These are phyloP conservation scores for Bothrops alternatus DNA, from an alignment of 2,797 vertebrate species.

Conservation along the genomic window DNA sequence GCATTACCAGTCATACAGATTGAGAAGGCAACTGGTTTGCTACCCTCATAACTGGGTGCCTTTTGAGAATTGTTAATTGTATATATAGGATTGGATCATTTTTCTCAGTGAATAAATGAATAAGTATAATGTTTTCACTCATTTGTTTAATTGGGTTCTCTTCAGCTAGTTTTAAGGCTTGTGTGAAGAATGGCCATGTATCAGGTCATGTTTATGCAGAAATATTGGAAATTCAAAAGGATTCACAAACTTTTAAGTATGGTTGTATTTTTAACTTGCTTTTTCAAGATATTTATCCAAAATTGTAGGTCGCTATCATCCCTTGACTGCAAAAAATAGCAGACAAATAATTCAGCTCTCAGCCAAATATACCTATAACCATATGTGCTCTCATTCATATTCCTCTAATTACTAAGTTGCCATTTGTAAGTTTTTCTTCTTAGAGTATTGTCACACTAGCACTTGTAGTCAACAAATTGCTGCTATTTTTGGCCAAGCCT, in stretches of 20 bases:
- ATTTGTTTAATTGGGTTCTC: background rate
- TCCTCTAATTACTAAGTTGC: background rate
- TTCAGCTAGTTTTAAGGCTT: background rate
- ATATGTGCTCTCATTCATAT: background rate
- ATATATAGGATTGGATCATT: background rate
- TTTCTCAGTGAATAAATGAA: background rate
- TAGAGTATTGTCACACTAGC: background rate
- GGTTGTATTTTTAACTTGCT: background rate
- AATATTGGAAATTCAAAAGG: background rate
- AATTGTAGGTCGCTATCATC: background rate
- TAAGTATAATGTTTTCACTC: background rate
- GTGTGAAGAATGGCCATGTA: background rate
- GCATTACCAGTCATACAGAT: background rate
- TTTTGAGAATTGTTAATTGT: background rate
- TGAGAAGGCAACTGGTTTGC: background rate
- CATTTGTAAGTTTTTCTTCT: background rate
- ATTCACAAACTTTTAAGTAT: background rate
- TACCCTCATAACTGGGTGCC: background rate
- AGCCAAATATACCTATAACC: background rate
- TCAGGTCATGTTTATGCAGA: background rate
- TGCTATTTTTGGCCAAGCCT: background rate
- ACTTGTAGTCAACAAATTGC: background rate
- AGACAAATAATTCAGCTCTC: background rate
- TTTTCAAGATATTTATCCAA: background rate
- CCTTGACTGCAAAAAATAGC: background rate